Evolutionary conservation across 1,140 invertebrate species (phyloP), one percentile per base, ranked within the genome.

Genomic region (Drosophila bocki): DNA sequence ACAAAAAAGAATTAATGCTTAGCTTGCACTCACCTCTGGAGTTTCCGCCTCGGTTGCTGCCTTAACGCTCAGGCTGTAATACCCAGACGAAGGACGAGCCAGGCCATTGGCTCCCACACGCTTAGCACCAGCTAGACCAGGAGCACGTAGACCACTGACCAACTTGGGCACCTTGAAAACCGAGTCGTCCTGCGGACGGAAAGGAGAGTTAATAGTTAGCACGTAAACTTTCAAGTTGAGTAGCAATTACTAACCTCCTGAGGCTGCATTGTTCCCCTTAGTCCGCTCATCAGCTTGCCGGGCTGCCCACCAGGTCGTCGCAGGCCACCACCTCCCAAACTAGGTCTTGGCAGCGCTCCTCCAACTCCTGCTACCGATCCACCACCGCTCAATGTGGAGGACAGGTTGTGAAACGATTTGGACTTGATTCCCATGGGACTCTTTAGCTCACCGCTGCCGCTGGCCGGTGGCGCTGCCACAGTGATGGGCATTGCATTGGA

Each of bases 351-450:
- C 13, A 81, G 11, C 0, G 54, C 42, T 11, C 57, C 42, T 11
- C 57, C 51, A 9, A 29, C 33, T 41, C 33, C 59, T 0, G 59
- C 9, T 19, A 26, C 26, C 26, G 47, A 9, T n/a, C 48, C 48
- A 63, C 63, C 56, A 26, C 63, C 56, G 32, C 64, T 71, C 8
- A 90, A 60, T 17, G 81, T 86, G 32, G 82, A 86, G 59, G 87
- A 91, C 47, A 93, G 58, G 51, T 93, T 93, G 57, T 92, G 91
- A 64, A 93, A 92, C 32, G 92, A 93, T 54, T 93, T 93, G 19
- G 92, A 92, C 75, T 93, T 93, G 26, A 88, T 92, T 33, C 92
- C 92, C 92, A 93, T 93, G 3, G 92, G 91, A 69, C 91, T 92
- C 47, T 92, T 92, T 0, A 93, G 54, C 17, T 91, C 91, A 0